These are phyloP conservation scores for Spilarctia lutea DNA, from an alignment of 2,888 invertebrate genomes.

Conservation along the genomic window DNA sequence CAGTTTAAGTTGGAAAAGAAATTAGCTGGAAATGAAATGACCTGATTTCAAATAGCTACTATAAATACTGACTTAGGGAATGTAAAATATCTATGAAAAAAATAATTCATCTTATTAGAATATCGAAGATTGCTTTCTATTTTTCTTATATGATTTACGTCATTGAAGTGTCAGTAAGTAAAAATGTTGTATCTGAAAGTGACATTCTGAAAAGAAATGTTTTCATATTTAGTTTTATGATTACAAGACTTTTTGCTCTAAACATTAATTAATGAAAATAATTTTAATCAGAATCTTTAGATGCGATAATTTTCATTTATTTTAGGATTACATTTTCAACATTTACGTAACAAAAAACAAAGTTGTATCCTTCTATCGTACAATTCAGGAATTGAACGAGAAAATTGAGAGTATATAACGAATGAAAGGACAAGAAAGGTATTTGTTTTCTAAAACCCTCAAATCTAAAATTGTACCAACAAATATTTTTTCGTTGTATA, in stretches of 20 bases:
- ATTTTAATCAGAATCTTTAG: background rate
- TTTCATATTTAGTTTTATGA: background rate
- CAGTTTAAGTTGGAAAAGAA: constrained; percentile 22
- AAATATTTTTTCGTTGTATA: background rate
- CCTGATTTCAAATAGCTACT: constrained; percentile 14
- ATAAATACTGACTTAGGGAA: background rate
- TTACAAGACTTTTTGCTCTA: background rate
- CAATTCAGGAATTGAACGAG: too few species aligned
- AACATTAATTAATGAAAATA: background rate
- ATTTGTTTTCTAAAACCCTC: background rate
- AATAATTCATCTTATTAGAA: background rate
- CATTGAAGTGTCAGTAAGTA: background rate
- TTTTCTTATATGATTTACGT: background rate
- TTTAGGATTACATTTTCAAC: background rate
- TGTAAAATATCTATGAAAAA: background rate
- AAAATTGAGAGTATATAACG: background rate
- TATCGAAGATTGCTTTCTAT: background rate
- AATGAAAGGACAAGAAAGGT: too few species aligned
- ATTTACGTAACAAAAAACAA: background rate
- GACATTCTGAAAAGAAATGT: background rate
- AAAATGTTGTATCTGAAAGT: background rate
- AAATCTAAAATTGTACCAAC: background rate
- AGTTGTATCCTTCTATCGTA: background rate
- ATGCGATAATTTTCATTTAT: too few species aligned
- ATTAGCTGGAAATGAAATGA: constrained; percentile 18